These are phyloP conservation scores for Trochalopteron elliotii DNA, from an alignment of 2,113 vertebrate species.

Conservation along the genomic window DNA sequence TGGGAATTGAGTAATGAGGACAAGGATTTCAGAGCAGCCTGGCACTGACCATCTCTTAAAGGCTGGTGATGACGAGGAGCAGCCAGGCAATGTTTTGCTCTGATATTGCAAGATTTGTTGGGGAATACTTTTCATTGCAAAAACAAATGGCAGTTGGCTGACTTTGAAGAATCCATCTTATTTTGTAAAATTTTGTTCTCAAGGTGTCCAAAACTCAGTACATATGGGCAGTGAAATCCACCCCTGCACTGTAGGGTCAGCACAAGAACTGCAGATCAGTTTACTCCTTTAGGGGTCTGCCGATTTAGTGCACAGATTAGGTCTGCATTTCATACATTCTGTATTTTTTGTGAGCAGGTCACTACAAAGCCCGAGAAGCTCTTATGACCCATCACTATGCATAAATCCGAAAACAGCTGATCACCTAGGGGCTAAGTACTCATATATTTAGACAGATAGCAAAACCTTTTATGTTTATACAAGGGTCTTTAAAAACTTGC, in stretches of 20 bases:
- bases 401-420: fast-evolving
- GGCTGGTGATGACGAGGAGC: fast-evolving
- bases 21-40: background rate
- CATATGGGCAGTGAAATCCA: background rate
- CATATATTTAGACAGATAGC: background rate
- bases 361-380: background rate
- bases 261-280: background rate
- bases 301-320: background rate
- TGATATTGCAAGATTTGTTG: background rate
- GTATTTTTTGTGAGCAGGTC: background rate
- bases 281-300: background rate
- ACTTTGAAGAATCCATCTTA: background rate
- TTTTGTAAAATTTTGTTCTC: background rate
- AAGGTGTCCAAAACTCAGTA: background rate
- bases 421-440: background rate
- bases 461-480: background rate
- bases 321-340: background rate
- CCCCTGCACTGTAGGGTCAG: background rate
- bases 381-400: fast-evolving
- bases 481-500: background rate
- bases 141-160: background rate
- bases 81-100: background rate
- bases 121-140: background rate
- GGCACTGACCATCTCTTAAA: background rate
- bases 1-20: background rate